Evolutionary conservation across 1,140 invertebrate genomes (phyloP).

Genomic region (Formica selysi): DNA sequence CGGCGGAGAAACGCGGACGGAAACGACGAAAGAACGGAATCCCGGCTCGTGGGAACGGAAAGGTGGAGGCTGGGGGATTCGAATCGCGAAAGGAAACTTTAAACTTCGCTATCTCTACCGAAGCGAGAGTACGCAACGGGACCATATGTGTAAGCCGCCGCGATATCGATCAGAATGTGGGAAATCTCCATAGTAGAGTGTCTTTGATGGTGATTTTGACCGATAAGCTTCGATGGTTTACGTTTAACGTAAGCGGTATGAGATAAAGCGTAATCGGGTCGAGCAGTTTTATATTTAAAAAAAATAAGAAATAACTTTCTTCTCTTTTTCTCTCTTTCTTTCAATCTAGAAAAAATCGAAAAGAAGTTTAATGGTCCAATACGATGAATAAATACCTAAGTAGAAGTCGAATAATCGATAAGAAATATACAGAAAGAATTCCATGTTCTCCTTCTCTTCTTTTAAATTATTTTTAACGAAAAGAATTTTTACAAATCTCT

Average conservation of each 20-base stretch:
- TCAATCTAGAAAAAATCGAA: neutral
- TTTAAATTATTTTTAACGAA: neutral
- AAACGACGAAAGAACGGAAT: conserved; percentile 64
- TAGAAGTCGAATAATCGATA: neutral
- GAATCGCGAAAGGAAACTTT: conserved; percentile 64
- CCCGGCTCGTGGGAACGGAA: conserved; percentile 40
- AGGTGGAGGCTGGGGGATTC: conserved; percentile 33
- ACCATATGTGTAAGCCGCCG: conserved; percentile 54
- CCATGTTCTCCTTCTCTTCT: neutral
- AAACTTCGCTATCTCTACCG: conserved; percentile 65
- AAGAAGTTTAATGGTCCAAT: neutral
- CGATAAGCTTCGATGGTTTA: conserved; percentile 40
- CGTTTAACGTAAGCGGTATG: neutral
- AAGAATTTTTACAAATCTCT: neutral
- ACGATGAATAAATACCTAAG: neutral
- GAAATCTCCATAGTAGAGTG: conserved; percentile 35
- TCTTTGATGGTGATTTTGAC: conserved; percentile 49
- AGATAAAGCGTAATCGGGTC: conserved; percentile 23
- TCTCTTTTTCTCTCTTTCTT: no score
- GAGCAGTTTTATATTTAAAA: conserved; percentile 7
- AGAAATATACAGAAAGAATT: neutral
- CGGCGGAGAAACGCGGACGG: conserved; percentile 36
- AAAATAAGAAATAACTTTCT: neutral
- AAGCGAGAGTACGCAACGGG: conserved; percentile 26
- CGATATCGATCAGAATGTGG: conserved; percentile 44